A percentile compares a stretch with the other conserved stretches of the same genome.
Evolutionary conservation across 92 coral and sea anemone species (phyloP).

Genomic region (Anthopleura xanthogrammica): DNA sequence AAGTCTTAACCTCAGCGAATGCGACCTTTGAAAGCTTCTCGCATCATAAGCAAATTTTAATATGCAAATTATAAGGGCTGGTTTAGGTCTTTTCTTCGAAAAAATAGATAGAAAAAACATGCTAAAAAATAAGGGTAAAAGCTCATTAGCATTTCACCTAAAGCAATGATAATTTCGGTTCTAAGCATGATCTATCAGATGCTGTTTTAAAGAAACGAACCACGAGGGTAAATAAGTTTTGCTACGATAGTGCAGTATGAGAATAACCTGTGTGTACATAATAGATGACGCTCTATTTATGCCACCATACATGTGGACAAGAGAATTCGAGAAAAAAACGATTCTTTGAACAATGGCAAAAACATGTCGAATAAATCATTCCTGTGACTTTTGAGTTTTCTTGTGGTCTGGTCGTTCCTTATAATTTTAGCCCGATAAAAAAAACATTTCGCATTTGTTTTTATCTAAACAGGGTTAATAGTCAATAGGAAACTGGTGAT

Average conservation of each 20-base stretch:
- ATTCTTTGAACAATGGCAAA: not conserved
- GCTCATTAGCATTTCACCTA: not conserved
- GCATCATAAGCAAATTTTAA: conserved; percentile 30
- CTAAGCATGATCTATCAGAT: not conserved
- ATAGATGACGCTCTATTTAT: not conserved
- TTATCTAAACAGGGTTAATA: not conserved
- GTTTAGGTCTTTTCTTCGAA: conserved; percentile 3
- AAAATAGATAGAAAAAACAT: not conserved
- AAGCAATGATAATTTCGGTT: not conserved
- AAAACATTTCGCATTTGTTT: not conserved
- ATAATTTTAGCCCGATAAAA: not conserved
- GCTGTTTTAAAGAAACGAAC: conserved; percentile 2
- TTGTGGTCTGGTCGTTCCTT: not conserved
- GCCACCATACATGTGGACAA: not conserved
- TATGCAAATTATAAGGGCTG: conserved; percentile 25
- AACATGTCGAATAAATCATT: not conserved
- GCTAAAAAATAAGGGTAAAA: not conserved
- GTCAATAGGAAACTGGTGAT: conserved; percentile 4
- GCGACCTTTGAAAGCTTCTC: conserved; percentile 25
- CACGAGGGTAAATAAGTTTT: conserved; percentile 16
- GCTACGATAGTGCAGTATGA: conserved; percentile 10
- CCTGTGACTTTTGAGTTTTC: not conserved
- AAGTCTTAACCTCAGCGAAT: conserved; percentile 8
- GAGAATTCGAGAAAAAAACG: not conserved
- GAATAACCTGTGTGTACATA: conserved; percentile 15